phyloP scores from a whole-genome alignment of 1,140 invertebrate genomes.

The Liolophura sinensis region DNA sequence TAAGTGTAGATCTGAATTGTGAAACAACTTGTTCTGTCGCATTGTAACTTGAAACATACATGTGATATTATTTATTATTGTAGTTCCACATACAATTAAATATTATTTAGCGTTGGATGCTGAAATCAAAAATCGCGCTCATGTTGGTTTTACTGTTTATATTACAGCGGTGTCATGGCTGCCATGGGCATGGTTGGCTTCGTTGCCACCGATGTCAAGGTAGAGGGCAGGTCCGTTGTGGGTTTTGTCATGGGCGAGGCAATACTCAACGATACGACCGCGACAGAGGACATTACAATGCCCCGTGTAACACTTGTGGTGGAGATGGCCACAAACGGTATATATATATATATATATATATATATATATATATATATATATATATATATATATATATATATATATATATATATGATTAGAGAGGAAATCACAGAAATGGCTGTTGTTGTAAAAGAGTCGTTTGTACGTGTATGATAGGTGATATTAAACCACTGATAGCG shows the following conservation, averaged over 20 bases:
- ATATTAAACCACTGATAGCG: too few relatives aligned
- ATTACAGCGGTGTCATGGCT: constrained; percentile 32
- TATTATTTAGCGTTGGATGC: background rate
- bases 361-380: too few relatives aligned
- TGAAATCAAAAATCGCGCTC: background rate
- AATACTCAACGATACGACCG: constrained; percentile 6
- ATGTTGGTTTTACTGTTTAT: background rate
- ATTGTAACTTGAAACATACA: background rate
- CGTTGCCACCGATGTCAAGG: constrained; percentile 32
- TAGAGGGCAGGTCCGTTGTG: constrained; percentile 24
- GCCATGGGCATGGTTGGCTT: constrained; percentile 28
- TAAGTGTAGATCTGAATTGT: too few relatives aligned
- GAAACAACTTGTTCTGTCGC: too few relatives aligned
- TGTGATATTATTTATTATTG: background rate
- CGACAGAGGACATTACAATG: constrained; percentile 10
- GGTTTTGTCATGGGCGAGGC: constrained; percentile 28
- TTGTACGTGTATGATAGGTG: too few relatives aligned
- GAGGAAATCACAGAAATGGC: too few relatives aligned
- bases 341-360: background rate
- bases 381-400: too few relatives aligned
- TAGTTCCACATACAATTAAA: background rate
- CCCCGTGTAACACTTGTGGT: constrained; percentile 28
- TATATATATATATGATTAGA: too few relatives aligned
- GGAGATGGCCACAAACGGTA: constrained; percentile 30
- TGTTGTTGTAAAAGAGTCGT: too few relatives aligned